Conservation (phyloP, 2,888 invertebrate species). For the Laspeyria flexula region DNA sequence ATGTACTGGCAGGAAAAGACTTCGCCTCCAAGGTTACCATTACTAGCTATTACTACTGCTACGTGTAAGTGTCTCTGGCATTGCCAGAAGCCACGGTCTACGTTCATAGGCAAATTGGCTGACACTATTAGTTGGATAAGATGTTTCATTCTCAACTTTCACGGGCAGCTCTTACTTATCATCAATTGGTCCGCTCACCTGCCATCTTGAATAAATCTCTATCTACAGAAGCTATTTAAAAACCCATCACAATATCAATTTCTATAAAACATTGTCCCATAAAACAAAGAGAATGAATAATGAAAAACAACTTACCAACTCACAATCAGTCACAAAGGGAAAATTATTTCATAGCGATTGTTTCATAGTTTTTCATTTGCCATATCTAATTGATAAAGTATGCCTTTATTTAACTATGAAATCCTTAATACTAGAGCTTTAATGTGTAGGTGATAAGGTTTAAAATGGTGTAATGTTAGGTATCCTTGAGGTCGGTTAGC, state of each 20-base stretch:
- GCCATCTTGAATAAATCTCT: too few relatives aligned
- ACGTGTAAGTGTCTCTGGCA: too few relatives aligned
- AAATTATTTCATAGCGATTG: constrained; percentile 40
- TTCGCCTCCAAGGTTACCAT: too few relatives aligned
- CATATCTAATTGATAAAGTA: constrained; percentile 37
- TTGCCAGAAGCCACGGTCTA: too few relatives aligned
- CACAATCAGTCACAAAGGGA: constrained; percentile 38
- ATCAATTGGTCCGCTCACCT: too few relatives aligned
- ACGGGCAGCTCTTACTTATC: too few relatives aligned
- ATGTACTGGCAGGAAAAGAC: too few relatives aligned
- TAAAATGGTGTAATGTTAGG: constrained; percentile 6
- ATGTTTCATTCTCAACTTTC: too few relatives aligned
- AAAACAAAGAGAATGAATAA: constrained; percentile 22
- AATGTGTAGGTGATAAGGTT: neutral
- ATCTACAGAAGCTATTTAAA: too few relatives aligned
- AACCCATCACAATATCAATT: neutral
- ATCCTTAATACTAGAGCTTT: constrained; percentile 1
- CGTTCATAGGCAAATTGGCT: too few relatives aligned
- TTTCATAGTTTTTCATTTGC: constrained; percentile 38
- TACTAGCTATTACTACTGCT: too few relatives aligned
- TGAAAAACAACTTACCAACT: constrained; percentile 14
- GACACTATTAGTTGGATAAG: too few relatives aligned
- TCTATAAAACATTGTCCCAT: neutral
- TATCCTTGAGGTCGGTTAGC: constrained; percentile 70
- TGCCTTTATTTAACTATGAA: constrained; percentile 2